Base-by-base conservation (phyloP, 2,113 vertebrate genomes). In the Prionailurus viverrinus region DNA sequence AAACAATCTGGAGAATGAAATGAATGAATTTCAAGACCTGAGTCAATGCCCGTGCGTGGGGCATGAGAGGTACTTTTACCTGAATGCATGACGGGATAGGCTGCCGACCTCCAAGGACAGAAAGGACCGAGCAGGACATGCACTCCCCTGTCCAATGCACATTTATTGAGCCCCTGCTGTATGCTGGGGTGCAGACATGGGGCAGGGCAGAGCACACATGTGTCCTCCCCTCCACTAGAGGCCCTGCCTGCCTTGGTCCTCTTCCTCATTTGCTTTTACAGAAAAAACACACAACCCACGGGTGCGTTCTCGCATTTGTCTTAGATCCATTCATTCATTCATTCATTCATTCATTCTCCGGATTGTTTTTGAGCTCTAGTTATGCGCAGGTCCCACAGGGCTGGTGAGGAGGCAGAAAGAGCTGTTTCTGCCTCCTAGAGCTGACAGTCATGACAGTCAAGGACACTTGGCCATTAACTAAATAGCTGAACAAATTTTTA, bases 1-100 rank as follows among this genome's bases (percentile, higher is more conserved):
- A 71, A 29, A 14, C 63, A 3, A 23, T 14, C 14, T 39, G 51
- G 13, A 29, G 10, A 79, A 14, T 39, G 65, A 25, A 25, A 48
- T 8, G 25, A 6, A 69, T 18, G 36, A 41, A n/a, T 29, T 51
- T 58, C 29, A 58, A n/a, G 81, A 61, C 3, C 10, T 6, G 80
- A 68, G 58, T 23, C 18, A 53, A 53, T 1, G 0, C 45, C 9
- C 1, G 1, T 12, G 8, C 3, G 4, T 15, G 19, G 63, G 36
- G 39, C 19, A 25, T 4, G 3, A 9, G 21, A 92, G 25, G 48
- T 69, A 51, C 36, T 58, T 82, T 53, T 58, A 55, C 39, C 78
- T 58, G 11, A 39, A 92, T 41, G 19, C n/a, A 36, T n/a, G 25
- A 71, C 16, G 29, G 29, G 53, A 29, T 23, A 36, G 55, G 66